Conservation (phyloP, 1,140 invertebrate species). For the Caenorhabditis brenneri region DNA sequence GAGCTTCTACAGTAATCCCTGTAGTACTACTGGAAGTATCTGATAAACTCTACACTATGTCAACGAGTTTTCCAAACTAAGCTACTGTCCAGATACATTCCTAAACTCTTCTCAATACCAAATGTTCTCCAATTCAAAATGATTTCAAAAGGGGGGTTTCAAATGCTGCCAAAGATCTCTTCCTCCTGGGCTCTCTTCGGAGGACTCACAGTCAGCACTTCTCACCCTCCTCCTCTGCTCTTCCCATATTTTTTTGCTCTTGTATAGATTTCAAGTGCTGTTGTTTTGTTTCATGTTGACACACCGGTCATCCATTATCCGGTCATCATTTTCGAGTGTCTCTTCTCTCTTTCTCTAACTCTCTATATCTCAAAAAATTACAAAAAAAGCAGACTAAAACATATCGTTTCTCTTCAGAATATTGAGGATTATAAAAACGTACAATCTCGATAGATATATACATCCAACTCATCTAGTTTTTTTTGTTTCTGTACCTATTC, state of each 20-base stretch:
- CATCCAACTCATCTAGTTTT: background rate
- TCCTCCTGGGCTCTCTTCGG: background rate
- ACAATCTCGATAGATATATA: background rate
- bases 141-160: no score
- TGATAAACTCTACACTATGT: no score
- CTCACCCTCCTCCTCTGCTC: background rate
- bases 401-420: background rate
- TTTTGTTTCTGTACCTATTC: background rate
- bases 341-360: conserved; percentile 4
- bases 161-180: background rate
- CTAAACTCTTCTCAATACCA: no score
- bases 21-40: no score
- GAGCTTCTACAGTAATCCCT: no score
- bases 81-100: no score
- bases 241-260: background rate
- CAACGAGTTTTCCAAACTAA: no score
- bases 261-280: background rate
- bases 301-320: conserved; percentile 35
- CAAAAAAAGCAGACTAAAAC: no score
- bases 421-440: background rate
- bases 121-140: no score
- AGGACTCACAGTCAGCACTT: no score
- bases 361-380: background rate
- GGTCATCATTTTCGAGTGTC: conserved; percentile 16
- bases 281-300: conserved; percentile 35